These are phyloP conservation scores for Protosalanx chinensis DNA, from an alignment of 2,797 vertebrate genomes.

Conservation along the genomic window DNA sequence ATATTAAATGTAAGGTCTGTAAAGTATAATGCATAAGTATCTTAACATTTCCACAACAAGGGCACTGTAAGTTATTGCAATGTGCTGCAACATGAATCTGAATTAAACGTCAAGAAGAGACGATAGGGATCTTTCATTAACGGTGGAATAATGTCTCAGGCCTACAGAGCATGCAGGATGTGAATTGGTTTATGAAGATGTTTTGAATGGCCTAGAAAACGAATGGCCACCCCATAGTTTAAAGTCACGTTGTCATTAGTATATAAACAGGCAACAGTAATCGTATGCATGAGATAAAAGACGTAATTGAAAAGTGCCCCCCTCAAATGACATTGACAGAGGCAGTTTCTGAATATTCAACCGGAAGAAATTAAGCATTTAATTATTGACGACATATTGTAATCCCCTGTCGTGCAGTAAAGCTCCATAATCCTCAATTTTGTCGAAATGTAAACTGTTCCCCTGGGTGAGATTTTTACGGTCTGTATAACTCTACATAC, in stretches of 20 bases:
- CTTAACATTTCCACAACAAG: too few relatives aligned
- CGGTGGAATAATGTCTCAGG: too few relatives aligned
- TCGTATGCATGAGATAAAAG: constrained; percentile 30
- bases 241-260: neutral
- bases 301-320: constrained; percentile 37
- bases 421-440: constrained; percentile 59
- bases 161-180: too few relatives aligned
- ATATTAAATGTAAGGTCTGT: neutral
- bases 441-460: constrained; percentile 60
- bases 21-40: too few relatives aligned
- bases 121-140: too few relatives aligned
- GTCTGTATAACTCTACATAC: constrained; percentile 31
- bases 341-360: constrained; percentile 59
- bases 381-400: constrained; percentile 62
- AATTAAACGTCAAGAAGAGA: too few relatives aligned
- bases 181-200: too few relatives aligned
- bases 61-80: too few relatives aligned
- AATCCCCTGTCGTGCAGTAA: constrained; percentile 61
- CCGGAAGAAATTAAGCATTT: constrained; percentile 60
- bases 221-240: too few relatives aligned
- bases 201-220: too few relatives aligned
- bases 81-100: too few relatives aligned
- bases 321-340: constrained; percentile 58
- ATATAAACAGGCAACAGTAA: neutral
- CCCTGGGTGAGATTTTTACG: constrained; percentile 41